These are phyloP conservation scores for Andrena flavipes DNA, from an alignment of 2,888 invertebrate species.

Conservation along the genomic window DNA sequence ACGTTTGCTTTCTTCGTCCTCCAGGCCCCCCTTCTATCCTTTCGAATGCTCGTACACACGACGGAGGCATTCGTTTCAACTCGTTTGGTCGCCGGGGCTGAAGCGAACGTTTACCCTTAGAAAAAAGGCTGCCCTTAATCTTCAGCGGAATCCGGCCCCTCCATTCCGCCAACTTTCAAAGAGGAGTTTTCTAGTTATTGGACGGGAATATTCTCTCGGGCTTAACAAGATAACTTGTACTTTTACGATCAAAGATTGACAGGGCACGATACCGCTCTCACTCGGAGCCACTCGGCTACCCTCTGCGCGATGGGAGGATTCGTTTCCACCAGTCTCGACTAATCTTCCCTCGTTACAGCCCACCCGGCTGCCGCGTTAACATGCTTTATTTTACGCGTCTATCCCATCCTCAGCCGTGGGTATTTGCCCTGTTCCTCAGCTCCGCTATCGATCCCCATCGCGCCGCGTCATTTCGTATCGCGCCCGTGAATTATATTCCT, in stretches of 20 bases:
- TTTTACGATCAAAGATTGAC: slow-evolving; percentile 65
- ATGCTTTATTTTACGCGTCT: not conserved
- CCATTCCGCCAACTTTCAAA: slow-evolving; percentile 41
- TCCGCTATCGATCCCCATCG: not conserved
- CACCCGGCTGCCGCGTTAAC: not conserved
- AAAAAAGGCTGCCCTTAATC: slow-evolving; percentile 67
- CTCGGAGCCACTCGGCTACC: not conserved
- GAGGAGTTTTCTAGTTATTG: slow-evolving; percentile 66
- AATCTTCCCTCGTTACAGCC: not conserved
- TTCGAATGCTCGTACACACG: slow-evolving; percentile 38
- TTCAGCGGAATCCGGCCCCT: slow-evolving; percentile 38
- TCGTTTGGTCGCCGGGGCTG: slow-evolving; percentile 53
- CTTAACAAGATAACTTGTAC: slow-evolving; percentile 70
- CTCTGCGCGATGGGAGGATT: not conserved
- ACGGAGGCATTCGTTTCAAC: slow-evolving; percentile 65
- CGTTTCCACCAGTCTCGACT: not conserved
- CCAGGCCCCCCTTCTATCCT: slow-evolving; percentile 17
- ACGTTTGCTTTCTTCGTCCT: slow-evolving; percentile 36
- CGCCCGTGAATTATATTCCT: not conserved
- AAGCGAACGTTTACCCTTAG: slow-evolving; percentile 61
- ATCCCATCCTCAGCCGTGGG: not conserved
- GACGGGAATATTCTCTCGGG: slow-evolving; percentile 54
- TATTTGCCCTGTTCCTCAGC: slow-evolving; percentile 2
- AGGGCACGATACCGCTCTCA: slow-evolving; percentile 37
- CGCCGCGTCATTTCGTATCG: not conserved